Evolutionary conservation across 2,113 vertebrate species (phyloP), one percentile per base, ranked within the genome.

Genomic region (Onychorhynchus coronatus): DNA sequence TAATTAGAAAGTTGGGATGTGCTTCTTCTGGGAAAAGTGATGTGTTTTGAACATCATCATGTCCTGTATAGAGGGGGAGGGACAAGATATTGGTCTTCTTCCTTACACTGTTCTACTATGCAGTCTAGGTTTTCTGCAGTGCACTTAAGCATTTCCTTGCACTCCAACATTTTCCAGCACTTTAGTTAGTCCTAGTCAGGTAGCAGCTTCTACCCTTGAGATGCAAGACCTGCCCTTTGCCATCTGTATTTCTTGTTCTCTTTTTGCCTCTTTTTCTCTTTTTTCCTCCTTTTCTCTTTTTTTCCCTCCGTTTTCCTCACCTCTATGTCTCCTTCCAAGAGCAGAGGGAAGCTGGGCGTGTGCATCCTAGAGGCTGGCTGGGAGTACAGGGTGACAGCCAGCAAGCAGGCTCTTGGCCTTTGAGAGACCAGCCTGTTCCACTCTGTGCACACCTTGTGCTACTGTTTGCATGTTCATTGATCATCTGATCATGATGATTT

Each of bases 311-410:
- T 30, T 90, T 79, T 72, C 3, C 27, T 50, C 33, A 30, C 28
- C 5, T 65, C 52, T 84, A 0, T 46, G 20, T 46, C 44, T 77
- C 19, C 50, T 62, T 88, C 41, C 2, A 3, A 41, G 52, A 63
- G 49, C 2, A 3, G 62, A 82, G 18, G 41, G n/a, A 41, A 55
- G 79, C 75, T 0, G 0, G n/a, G 30, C 6, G 6, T 0, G 0
- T 3, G 1, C 17, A 13, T 44, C 6, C 16, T 23, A 9, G 55
- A 37, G 28, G 9, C 7, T 47, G 42, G 21, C 74, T 37, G 44
- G 42, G n/a, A 33, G 33, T 1, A 0, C 27, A 13, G 35, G 25
- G n/a, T 35, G 68, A 14, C 0, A 0, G 22, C 55, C 42, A 28
- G 20, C 0, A 0, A 46, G 37, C 27, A 20, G 24, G 4, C 0